These are phyloP conservation scores for Epirrhoe alternata DNA, from an alignment of 2,888 invertebrate species.

Conservation along the genomic window DNA sequence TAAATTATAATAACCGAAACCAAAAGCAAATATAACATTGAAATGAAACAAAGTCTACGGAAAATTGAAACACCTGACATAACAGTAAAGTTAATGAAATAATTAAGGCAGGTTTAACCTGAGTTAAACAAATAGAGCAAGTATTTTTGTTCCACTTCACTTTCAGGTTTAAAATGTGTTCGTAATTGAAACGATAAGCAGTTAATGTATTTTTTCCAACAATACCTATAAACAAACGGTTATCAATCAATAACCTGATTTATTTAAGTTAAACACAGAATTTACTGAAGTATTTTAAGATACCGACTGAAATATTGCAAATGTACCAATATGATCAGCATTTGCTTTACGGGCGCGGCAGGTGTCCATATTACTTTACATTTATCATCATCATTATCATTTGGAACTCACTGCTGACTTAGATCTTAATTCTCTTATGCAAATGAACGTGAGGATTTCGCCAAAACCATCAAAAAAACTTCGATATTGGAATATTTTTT, in stretches of 20 bases:
- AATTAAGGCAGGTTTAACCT: conserved; percentile 40
- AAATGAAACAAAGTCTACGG: conserved; percentile 13
- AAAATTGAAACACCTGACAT: conserved; percentile 34
- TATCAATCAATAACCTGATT: not conserved
- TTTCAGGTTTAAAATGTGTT: conserved; percentile 19
- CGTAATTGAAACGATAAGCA: conserved; percentile 9
- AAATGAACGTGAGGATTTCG: too few relatives aligned
- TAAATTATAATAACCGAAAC: conserved; percentile 9
- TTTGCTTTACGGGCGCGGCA: too few relatives aligned
- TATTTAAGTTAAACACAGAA: not conserved
- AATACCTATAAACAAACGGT: not conserved
- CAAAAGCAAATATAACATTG: conserved; percentile 17
- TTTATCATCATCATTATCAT: too few relatives aligned
- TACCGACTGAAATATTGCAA: too few relatives aligned
- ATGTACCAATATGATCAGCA: too few relatives aligned
- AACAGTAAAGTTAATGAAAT: conserved; percentile 39
- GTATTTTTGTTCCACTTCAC: not conserved
- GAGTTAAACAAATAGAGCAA: conserved; percentile 40
- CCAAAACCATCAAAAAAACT: too few relatives aligned
- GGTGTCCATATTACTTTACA: too few relatives aligned
- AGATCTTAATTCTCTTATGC: too few relatives aligned
- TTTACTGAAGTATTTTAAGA: too few relatives aligned
- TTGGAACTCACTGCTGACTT: too few relatives aligned
- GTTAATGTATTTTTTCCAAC: not conserved
- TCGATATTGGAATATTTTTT: too few relatives aligned